These are phyloP conservation scores for Paracanthobrama guichenoti DNA, from an alignment of 2,113 vertebrate genomes.

Conservation along the genomic window DNA sequence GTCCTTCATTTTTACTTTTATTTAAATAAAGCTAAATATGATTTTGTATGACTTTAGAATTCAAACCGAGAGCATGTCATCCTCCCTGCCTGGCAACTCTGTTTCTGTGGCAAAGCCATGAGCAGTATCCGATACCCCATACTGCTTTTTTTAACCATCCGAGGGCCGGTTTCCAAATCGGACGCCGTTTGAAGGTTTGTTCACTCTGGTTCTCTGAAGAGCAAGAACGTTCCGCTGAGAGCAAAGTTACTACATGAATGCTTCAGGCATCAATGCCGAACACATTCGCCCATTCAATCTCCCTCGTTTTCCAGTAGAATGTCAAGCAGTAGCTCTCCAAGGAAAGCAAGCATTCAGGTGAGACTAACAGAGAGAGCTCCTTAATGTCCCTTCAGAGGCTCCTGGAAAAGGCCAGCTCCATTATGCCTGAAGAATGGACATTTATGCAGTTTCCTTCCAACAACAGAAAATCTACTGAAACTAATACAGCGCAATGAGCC, in stretches of 20 bases:
- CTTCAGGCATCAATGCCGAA: slow-evolving; percentile 15
- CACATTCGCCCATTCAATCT: slow-evolving; percentile 13
- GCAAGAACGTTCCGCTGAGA: not conserved
- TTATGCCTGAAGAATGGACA: not conserved
- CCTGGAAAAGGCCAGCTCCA: slow-evolving; percentile 23
- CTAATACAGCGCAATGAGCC: not conserved
- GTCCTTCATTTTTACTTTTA: no score
- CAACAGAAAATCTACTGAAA: not conserved
- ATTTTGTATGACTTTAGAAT: slow-evolving; percentile 32
- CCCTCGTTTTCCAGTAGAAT: not conserved
- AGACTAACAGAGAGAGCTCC: slow-evolving; percentile 31
- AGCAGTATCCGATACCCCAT: not conserved
- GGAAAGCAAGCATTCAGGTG: slow-evolving; percentile 23
- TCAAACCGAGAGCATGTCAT: not conserved
- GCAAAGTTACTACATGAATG: not conserved
- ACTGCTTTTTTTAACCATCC: not conserved
- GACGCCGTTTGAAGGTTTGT: not conserved
- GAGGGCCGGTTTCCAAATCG: not conserved
- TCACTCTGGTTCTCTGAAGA: not conserved
- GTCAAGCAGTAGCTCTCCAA: slow-evolving; percentile 17
- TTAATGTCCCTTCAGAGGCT: slow-evolving; percentile 32
- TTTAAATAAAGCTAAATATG: not conserved
- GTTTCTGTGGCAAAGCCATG: not conserved
- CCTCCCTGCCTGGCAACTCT: not conserved
- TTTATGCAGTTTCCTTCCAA: not conserved